These are phyloP conservation scores for Tapirus indicus DNA, from an alignment of 2,797 vertebrate species.

Conservation along the genomic window DNA sequence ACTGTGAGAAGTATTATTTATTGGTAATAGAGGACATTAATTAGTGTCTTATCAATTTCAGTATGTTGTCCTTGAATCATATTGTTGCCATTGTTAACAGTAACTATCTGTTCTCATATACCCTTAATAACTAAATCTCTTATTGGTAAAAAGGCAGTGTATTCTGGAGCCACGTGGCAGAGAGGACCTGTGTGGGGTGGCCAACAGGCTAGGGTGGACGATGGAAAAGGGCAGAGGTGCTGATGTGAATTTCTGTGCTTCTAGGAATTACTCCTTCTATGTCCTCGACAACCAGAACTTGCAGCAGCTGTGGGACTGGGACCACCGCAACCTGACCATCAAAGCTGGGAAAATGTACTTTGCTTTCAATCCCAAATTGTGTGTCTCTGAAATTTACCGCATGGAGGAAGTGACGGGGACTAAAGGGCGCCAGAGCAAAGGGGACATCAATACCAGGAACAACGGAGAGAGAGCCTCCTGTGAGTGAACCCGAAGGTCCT, in stretches of 20 bases:
- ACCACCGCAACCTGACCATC: conserved; percentile 97
- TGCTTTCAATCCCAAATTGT: conserved; percentile 96
- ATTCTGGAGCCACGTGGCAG: neutral
- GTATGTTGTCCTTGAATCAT: neutral
- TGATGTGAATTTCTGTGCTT: conserved; percentile 35
- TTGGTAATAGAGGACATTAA: conserved; percentile 47
- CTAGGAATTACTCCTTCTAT: conserved; percentile 96
- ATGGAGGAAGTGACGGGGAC: conserved; percentile 97
- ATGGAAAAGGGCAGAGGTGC: accelerated
- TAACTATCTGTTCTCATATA: accelerated
- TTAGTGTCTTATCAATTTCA: conserved; percentile 12
- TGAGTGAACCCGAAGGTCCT: conserved; percentile 86
- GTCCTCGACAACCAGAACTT: conserved; percentile 98
- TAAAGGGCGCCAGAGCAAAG: conserved; percentile 91
- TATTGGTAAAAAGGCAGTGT: neutral
- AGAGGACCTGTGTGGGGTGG: neutral
- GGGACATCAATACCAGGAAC: conserved; percentile 95
- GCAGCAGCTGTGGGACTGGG: conserved; percentile 98
- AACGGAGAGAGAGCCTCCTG: conserved; percentile 98
- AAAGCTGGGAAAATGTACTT: conserved; percentile 96
- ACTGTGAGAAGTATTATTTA: neutral
- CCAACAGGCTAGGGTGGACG: accelerated
- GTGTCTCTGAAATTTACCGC: conserved; percentile 96
- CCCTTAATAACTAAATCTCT: neutral
- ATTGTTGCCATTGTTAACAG: neutral